Conservation (phyloP, 2,113 vertebrate species). For the Myxocyprinus asiaticus region DNA sequence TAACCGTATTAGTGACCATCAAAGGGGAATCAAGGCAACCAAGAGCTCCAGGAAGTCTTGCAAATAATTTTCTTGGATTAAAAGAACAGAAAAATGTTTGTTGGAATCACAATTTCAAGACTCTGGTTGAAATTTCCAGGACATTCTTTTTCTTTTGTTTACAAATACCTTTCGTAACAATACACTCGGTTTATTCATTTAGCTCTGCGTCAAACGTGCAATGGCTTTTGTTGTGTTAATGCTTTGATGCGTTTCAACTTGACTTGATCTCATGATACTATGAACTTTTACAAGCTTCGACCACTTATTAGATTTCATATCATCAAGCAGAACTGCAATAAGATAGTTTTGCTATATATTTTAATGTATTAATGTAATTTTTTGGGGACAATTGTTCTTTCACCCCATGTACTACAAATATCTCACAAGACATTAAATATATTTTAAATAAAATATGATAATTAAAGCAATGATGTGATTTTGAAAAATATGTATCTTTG, state of each 20-base stretch:
- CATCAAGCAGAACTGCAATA: not conserved
- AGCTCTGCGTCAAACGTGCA: not conserved
- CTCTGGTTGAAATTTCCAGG: not conserved
- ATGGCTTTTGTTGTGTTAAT: not conserved
- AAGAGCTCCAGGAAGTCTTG: slow-evolving; percentile 72
- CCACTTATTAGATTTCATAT: slow-evolving; percentile 17
- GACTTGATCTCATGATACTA: not conserved
- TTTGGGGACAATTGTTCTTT: not conserved
- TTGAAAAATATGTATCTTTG: not conserved
- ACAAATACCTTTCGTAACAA: not conserved
- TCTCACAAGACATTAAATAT: not conserved
- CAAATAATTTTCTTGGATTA: slow-evolving; percentile 61
- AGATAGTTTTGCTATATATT: not conserved
- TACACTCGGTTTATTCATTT: slow-evolving; percentile 6
- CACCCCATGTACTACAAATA: not conserved
- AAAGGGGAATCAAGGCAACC: slow-evolving; percentile 83
- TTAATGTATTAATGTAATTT: not conserved
- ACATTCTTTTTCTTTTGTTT: not conserved
- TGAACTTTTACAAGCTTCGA: slow-evolving; percentile 4
- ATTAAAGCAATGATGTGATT: not conserved
- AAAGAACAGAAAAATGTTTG: not conserved
- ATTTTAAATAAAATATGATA: not conserved
- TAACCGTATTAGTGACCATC: slow-evolving; percentile 92
- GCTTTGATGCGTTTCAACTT: not conserved
- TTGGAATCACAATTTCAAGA: not conserved